Evolutionary conservation across 2,888 invertebrate genomes (phyloP).

Genomic region (Amblyjoppa proteus): DNA sequence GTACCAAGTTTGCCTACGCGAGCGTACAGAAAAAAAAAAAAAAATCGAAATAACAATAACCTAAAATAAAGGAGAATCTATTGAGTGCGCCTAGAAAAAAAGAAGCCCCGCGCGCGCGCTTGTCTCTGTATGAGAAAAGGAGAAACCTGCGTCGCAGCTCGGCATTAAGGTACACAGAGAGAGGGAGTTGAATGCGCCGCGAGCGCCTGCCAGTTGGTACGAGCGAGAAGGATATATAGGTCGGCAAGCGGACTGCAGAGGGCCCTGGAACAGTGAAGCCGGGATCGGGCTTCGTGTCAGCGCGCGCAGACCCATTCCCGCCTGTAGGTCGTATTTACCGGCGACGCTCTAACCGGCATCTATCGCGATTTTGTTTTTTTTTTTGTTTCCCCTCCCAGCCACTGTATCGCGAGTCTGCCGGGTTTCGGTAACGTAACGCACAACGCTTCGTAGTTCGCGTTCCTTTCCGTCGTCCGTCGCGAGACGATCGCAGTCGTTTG

Average conservation of each 20-base stretch:
- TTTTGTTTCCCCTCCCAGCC: background rate
- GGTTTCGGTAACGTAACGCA: background rate
- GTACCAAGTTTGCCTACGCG: constrained; percentile 31
- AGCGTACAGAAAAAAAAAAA: background rate
- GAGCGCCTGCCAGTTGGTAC: constrained; percentile 12
- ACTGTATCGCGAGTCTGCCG: background rate
- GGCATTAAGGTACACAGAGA: constrained; percentile 27
- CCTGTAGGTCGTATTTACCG: background rate
- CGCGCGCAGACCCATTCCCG: constrained; percentile 50
- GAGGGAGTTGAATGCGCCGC: constrained; percentile 36
- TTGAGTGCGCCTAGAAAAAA: constrained; percentile 2
- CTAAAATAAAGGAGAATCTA: constrained; percentile 6
- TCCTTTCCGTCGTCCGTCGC: too few relatives aligned
- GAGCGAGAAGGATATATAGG: constrained; percentile 54
- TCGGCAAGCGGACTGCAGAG: constrained; percentile 65
- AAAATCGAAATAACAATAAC: background rate
- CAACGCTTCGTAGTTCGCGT: background rate
- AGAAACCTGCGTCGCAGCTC: constrained; percentile 50
- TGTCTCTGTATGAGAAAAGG: constrained; percentile 52
- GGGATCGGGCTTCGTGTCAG: constrained; percentile 72
- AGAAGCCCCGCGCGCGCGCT: constrained; percentile 24
- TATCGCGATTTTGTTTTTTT: constrained; percentile 34
- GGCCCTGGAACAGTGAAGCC: constrained; percentile 71
- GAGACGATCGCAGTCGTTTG: too few relatives aligned
- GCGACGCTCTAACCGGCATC: background rate